A percentile compares a stretch with the other conserved stretches of the same genome.
phyloP scores from a whole-genome alignment of 2,113 vertebrate species.

The Campylorhamphus procurvoides region DNA sequence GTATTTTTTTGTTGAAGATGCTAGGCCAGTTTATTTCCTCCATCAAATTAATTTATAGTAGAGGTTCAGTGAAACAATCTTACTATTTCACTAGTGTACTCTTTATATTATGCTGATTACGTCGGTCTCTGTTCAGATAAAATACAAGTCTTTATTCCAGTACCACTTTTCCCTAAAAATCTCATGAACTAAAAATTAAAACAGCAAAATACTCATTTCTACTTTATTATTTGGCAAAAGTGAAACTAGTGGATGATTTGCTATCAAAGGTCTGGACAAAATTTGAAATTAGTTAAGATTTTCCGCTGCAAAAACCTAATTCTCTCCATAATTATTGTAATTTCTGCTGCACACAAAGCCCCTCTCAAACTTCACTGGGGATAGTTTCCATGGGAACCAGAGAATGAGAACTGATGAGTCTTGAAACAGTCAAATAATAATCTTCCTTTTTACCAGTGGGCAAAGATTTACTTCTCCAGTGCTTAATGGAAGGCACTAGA shows the following conservation, averaged over 20 bases:
- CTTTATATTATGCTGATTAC: not conserved
- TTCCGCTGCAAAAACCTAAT: conserved; percentile 39
- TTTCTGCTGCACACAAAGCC: conserved; percentile 49
- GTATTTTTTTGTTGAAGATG: not conserved
- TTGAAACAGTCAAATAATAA: conserved; percentile 69
- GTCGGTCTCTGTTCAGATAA: not conserved
- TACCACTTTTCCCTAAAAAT: not conserved
- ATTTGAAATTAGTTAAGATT: conserved; percentile 41
- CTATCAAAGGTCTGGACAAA: not conserved
- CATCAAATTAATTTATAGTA: not conserved
- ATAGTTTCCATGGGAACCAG: conserved; percentile 74
- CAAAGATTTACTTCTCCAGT: conserved; percentile 53
- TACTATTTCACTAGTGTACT: not conserved
- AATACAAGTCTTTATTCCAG: not conserved
- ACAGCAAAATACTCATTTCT: not conserved
- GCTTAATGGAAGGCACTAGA: conserved; percentile 36
- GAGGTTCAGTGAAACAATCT: not conserved
- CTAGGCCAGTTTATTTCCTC: not conserved
- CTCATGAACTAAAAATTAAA: not conserved
- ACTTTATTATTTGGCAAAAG: not conserved
- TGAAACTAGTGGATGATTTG: conserved; percentile 24
- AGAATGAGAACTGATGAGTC: conserved; percentile 66
- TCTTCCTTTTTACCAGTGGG: conserved; percentile 53
- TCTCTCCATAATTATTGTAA: conserved; percentile 33
- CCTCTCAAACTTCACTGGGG: conserved; percentile 59